These are phyloP conservation scores for Cylloceria caligata DNA, from an alignment of 2,888 invertebrate genomes.

Conservation along the genomic window DNA sequence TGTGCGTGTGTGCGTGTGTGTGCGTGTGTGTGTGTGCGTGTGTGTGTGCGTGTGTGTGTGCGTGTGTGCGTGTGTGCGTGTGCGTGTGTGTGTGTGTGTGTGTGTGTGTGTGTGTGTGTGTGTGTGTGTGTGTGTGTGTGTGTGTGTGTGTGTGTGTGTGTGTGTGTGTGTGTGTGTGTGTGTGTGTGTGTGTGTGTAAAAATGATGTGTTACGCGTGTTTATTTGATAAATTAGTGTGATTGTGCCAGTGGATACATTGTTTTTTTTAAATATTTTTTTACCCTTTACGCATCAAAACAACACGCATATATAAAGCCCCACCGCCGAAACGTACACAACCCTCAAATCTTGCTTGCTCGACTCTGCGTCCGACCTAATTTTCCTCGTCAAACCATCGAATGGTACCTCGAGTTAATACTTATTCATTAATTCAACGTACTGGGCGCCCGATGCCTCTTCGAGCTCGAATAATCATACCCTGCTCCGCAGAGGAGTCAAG, in stretches of 20 bases:
- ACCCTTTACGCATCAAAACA: constrained; percentile 47
- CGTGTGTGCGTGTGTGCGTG: constrained; percentile 53
- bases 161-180: constrained; percentile 53
- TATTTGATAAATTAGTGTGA: constrained; percentile 37
- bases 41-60: constrained; percentile 46
- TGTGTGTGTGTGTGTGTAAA: constrained; percentile 42
- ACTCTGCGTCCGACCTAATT: constrained; percentile 40
- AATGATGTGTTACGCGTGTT: constrained; percentile 28
- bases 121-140: constrained; percentile 53
- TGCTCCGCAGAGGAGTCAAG: constrained; percentile 49
- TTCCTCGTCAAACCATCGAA: constrained; percentile 40
- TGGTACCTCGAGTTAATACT: constrained; percentile 40
- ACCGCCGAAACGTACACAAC: constrained; percentile 14
- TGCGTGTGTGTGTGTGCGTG: constrained; percentile 53
- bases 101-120: constrained; percentile 53
- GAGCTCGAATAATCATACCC: constrained; percentile 32
- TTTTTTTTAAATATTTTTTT: constrained; percentile 25
- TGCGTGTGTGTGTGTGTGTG: constrained; percentile 52
- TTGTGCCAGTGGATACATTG: constrained; percentile 49
- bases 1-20: constrained; percentile 53
- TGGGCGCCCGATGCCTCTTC: constrained; percentile 18
- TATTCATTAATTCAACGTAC: constrained; percentile 52
- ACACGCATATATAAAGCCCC: constrained; percentile 33
- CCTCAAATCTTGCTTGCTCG: constrained; percentile 35
- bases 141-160: constrained; percentile 53